A percentile compares a stretch with the other conserved stretches of the same genome.
Evolutionary conservation across 2,797 vertebrate species (phyloP).

Genomic region (Acanthurus lineatus): DNA sequence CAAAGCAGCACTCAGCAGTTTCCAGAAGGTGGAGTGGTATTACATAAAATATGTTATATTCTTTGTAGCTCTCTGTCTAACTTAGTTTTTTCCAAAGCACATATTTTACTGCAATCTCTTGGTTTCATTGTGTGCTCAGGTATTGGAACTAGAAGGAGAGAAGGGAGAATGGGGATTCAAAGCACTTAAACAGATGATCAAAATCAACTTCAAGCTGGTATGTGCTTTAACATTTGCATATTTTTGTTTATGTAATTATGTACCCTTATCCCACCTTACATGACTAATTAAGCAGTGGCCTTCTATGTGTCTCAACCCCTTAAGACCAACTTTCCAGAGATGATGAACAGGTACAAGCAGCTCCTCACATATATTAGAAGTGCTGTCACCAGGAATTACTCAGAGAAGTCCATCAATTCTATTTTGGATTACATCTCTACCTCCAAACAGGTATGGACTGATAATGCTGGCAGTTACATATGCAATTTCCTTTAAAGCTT

Average conservation of each 20-base stretch:
- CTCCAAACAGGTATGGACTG: conserved; percentile 94
- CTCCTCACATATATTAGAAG: conserved; percentile 98
- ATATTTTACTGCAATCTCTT: background rate
- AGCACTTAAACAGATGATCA: conserved; percentile 99
- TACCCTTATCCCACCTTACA: background rate
- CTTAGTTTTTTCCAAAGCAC: background rate
- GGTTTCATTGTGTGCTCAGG: conserved; percentile 79
- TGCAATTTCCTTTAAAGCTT: background rate
- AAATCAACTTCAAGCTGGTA: conserved; percentile 99
- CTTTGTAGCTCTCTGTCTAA: background rate
- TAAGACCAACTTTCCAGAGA: conserved; percentile 99
- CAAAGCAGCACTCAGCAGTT: conserved; percentile 93
- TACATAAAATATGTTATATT: background rate
- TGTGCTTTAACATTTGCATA: conserved; percentile 29
- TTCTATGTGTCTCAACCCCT: conserved; percentile 42
- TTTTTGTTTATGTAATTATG: background rate
- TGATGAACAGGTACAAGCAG: conserved; percentile 99
- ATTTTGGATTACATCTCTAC: conserved; percentile 99
- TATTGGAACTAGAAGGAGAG: conserved; percentile 98
- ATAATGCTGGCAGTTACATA: background rate
- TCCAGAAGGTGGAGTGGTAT: conserved; percentile 89
- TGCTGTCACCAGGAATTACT: conserved; percentile 99
- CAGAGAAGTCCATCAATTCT: conserved; percentile 99
- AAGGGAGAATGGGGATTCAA: conserved; percentile 99
- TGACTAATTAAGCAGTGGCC: background rate